Conservation (phyloP, 1,140 invertebrate genomes). For the Chymomyza costata region DNA sequence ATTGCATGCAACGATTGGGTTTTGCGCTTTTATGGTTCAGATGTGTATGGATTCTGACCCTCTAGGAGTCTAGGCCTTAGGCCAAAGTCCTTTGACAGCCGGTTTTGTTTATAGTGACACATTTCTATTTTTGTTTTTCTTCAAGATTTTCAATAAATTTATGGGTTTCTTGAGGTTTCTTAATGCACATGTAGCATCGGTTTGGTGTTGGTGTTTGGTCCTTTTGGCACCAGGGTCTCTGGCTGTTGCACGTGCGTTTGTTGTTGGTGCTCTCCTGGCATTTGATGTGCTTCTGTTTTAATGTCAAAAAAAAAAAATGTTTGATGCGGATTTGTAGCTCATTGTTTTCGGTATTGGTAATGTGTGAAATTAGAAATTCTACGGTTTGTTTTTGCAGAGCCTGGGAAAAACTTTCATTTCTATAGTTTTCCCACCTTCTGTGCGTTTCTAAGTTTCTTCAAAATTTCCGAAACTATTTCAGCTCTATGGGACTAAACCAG, state of each 20-base stretch:
- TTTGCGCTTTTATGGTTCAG: constrained; percentile 50
- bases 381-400: constrained; percentile 9
- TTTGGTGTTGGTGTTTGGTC: too few relatives aligned
- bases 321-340: constrained; percentile 49
- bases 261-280: constrained; percentile 17
- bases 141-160: constrained; percentile 42
- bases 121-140: constrained; percentile 50
- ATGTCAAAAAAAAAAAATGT: constrained; percentile 39
- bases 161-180: constrained; percentile 55
- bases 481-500: too few relatives aligned
- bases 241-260: constrained; percentile 2
- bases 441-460: constrained; percentile 22
- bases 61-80: too few relatives aligned
- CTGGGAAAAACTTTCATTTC: constrained; percentile 42
- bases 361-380: constrained; percentile 47
- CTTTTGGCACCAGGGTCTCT: constrained; percentile 3
- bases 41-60: too few relatives aligned
- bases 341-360: constrained; percentile 40
- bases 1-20: constrained; percentile 41
- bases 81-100: constrained; percentile 9
- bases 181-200: constrained; percentile 25
- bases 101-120: constrained; percentile 53
- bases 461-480: constrained; percentile 37
- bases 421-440: constrained; percentile 53
- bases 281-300: constrained; percentile 63